phyloP scores from a whole-genome alignment of 2,113 vertebrate genomes.

The Colius striatus region DNA sequence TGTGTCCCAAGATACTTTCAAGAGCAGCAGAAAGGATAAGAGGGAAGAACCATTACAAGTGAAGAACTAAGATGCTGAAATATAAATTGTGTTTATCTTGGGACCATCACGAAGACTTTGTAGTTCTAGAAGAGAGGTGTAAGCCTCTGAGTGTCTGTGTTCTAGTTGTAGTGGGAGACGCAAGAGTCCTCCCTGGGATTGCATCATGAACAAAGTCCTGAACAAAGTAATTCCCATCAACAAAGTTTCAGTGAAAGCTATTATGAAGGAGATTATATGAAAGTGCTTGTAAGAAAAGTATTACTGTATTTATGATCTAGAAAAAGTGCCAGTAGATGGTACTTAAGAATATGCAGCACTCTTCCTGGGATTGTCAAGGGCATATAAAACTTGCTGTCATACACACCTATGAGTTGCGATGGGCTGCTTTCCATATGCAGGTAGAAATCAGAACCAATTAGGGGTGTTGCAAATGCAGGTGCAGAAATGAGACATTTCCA shows the following conservation, averaged over 20 bases:
- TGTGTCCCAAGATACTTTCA: background rate
- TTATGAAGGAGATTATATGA: background rate
- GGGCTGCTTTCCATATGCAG: accelerated
- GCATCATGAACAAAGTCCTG: background rate
- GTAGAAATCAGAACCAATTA: background rate
- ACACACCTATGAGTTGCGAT: accelerated
- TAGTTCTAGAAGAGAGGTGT: background rate
- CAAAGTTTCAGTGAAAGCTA: background rate
- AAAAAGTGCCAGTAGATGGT: background rate
- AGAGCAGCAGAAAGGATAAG: background rate
- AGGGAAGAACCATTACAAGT: background rate
- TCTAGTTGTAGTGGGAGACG: background rate
- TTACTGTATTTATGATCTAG: background rate
- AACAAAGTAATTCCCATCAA: background rate
- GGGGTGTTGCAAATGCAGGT: background rate
- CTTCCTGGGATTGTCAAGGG: background rate
- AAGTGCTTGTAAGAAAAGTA: background rate
- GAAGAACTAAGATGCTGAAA: background rate
- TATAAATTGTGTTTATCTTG: background rate
- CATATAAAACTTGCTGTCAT: background rate
- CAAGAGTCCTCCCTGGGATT: background rate
- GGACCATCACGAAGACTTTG: background rate
- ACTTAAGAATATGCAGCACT: background rate
- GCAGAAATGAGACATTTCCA: background rate
- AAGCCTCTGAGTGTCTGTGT: accelerated